These are phyloP conservation scores for Silurus meridionalis DNA, from an alignment of 2,113 vertebrate species.

Conservation along the genomic window DNA sequence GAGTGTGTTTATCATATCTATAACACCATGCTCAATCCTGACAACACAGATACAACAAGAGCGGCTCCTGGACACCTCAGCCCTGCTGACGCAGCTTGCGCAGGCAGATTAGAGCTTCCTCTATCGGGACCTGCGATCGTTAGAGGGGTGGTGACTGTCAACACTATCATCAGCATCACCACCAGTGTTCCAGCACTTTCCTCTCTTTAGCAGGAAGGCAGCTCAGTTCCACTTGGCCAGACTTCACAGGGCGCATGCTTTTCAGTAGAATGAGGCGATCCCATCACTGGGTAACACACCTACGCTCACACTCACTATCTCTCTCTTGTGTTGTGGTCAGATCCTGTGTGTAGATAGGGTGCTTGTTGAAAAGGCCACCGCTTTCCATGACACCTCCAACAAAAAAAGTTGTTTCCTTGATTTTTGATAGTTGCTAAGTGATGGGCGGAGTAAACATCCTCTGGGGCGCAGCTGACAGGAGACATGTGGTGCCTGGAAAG, in stretches of 20 bases:
- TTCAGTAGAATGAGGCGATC: slow-evolving; percentile 13
- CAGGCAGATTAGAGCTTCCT: slow-evolving; percentile 31
- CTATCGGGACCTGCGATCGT: slow-evolving; percentile 39
- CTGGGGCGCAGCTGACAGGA: slow-evolving; percentile 25
- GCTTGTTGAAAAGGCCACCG: slow-evolving; percentile 34
- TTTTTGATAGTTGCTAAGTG: slow-evolving; percentile 53
- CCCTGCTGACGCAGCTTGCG: slow-evolving; percentile 17
- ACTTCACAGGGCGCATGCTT: slow-evolving; percentile 27
- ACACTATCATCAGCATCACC: slow-evolving; percentile 16
- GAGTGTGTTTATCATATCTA: slow-evolving; percentile 49
- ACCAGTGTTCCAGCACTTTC: slow-evolving; percentile 38
- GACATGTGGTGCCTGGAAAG: slow-evolving; percentile 37
- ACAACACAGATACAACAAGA: slow-evolving; percentile 44
- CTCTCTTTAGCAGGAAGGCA: slow-evolving; percentile 38
- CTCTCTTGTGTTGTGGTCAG: slow-evolving; percentile 50
- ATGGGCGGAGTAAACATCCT: slow-evolving; percentile 49
- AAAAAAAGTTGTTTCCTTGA: slow-evolving; percentile 46
- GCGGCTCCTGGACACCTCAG: slow-evolving; percentile 17
- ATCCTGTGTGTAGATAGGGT: slow-evolving; percentile 38
- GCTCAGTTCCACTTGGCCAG: slow-evolving; percentile 43
- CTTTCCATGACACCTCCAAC: slow-evolving; percentile 57
- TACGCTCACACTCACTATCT: not conserved
- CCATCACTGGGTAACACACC: slow-evolving; percentile 12
- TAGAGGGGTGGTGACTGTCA: slow-evolving; percentile 35
- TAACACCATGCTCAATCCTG: slow-evolving; percentile 40